Base-by-base conservation (phyloP, 2,113 vertebrate genomes). In the Oncorhynchus masou region DNA sequence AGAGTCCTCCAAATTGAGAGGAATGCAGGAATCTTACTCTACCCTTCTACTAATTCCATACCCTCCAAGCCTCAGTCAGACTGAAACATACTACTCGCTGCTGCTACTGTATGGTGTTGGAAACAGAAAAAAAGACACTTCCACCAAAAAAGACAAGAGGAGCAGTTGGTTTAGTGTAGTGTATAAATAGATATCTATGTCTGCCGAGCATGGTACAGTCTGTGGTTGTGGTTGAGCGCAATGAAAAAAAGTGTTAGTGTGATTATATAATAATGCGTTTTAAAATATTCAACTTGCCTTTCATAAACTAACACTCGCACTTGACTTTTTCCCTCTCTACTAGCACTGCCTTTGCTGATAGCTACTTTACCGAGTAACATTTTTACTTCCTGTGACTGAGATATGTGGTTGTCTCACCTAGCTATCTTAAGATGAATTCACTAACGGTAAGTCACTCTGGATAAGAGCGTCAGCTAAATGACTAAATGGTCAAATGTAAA, bases 1-100 rank as follows among this genome's bases (percentile, higher is more conserved):
- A 87, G 89, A 82, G 88, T 89, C 84, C 81, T 87, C 87, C 72
- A 7, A 82, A 84, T 89, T 85, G 81, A 88, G 88, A 91, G 90
- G 84, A 91, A 92, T 89, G 88, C 91, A 88, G 89, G 90, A 90
- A 90, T 88, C 83, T 79, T 77, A 90, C 89, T 84, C 81, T 84
- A 88, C 90, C 90, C 89, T 89, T 85, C 87, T 85, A 78, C 91
- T 90, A 90, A 92, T 91, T 90, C 90, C 89, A 84, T 89, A 85
- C 89, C 88, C 88, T 84, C 89, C 83, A 78, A 89, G 89, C 90
- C 85, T 81, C 89, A 89, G 87, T 90, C 88, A 88, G 86, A 88
- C 88, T 90, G 89, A 92, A 90, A 85, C 86, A 80, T 89, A 82
- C 81, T 77, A 81, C 85, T 88, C 75, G 83, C 83, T 84, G 71